Conservation (phyloP, 2,888 invertebrate genomes). For the Pristionchus japonicus region DNA sequence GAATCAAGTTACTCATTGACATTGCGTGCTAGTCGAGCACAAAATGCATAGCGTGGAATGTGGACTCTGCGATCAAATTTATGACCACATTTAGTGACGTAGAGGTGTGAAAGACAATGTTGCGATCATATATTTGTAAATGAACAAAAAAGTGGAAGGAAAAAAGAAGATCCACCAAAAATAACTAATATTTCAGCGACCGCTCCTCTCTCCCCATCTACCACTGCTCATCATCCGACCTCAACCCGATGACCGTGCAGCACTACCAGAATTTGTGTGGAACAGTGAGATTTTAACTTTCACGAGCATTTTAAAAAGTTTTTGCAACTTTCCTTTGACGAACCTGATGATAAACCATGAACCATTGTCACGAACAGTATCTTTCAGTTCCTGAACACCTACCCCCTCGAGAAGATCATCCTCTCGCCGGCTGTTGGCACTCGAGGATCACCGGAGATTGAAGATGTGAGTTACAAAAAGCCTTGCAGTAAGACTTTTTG, state of each 20-base stretch:
- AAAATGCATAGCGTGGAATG: too few relatives aligned
- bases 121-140: too few relatives aligned
- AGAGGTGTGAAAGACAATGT: too few relatives aligned
- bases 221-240: background rate
- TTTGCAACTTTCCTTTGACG: background rate
- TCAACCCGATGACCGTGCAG: background rate
- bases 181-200: background rate
- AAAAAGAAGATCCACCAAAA: too few relatives aligned
- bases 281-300: background rate
- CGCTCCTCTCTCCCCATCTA: background rate
- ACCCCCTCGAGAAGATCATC: slow-evolving; percentile 22
- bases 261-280: background rate
- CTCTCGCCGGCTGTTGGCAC: background rate
- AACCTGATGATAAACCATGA: background rate
- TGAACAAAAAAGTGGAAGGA: too few relatives aligned
- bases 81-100: too few relatives aligned
- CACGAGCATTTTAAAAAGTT: too few relatives aligned
- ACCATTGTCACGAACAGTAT: background rate
- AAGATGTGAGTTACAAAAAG: background rate
- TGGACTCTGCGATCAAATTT: too few relatives aligned
- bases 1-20: too few relatives aligned
- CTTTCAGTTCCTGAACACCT: slow-evolving; percentile 6
- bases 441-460: background rate
- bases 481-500: too few relatives aligned
- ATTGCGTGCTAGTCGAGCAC: too few relatives aligned